Evolutionary conservation across 2,797 vertebrate species (phyloP), one percentile per base, ranked within the genome.

Genomic region (Dipus sagitta): DNA sequence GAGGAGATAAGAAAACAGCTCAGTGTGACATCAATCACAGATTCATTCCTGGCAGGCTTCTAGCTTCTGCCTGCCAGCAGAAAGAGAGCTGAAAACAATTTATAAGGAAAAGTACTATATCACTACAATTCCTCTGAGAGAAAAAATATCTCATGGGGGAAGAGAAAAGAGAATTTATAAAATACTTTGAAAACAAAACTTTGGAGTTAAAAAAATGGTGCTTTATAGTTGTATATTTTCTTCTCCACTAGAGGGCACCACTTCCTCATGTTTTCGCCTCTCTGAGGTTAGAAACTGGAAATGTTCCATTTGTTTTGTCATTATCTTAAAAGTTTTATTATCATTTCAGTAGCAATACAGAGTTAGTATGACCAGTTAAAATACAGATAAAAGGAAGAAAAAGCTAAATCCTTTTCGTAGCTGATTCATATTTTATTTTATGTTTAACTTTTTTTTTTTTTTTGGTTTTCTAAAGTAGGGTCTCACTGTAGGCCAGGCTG

Each of bases 211-310:
- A 90, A 68, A 81, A 90, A 88, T 67, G 62, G n/a, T 88, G 17
- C 54, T 94, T 5, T 85, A 30, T 90, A 15, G 42, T 92, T 82
- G 30, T 91, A 79, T 34, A 21, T 20, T 60, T 26, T 60, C 15
- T 91, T 11, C 64, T 95, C 97, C 97, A 88, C 93, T 95, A 98
- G 98, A 93, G 97, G 98, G 97, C 97, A 97, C 95, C 96, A 88
- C 97, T 97, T 92, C 94, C 93, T 68, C 77, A 4, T 38, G 3
- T 6, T 96, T 96, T 92, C 26, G 91, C 20, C 34, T 60, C 2
- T 12, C 26, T 77, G 14, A 77, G n/a, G 23, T 88, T 81, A 30
- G 54, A 91, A 38, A 10, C 85, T 81, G 32, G 54, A 91, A 38
- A 10, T 87, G n/a, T 20, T 80, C 68, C 4, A 0, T 90, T 91